These are phyloP conservation scores for Haliclona indistincta DNA, from an alignment of 37 sponge, comb jelly and placozoan species.

Conservation along the genomic window DNA sequence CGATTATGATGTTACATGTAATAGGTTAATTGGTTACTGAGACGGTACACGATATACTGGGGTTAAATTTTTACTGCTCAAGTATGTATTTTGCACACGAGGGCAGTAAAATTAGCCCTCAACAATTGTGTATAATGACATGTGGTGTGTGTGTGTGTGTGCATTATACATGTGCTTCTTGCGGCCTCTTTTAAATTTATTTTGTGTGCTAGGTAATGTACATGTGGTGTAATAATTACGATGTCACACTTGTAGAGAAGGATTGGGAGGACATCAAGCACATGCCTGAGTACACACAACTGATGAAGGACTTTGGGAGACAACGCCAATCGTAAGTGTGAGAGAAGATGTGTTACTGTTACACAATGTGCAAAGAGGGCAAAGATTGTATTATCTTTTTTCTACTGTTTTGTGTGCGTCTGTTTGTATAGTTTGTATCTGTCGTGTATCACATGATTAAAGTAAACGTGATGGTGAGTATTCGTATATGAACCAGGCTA, in stretches of 20 bases:
- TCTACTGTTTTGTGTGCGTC: no score
- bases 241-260: constrained; percentile 68
- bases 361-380: no score
- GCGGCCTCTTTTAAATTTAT: no score
- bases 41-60: not conserved
- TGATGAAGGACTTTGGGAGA: constrained; percentile 83
- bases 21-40: not conserved
- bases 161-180: not conserved
- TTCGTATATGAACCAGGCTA: no score
- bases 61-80: not conserved
- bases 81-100: not conserved
- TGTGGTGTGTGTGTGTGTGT: constrained; percentile 29
- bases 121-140: no score
- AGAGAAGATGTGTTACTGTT: not conserved
- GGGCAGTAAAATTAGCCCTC: no score
- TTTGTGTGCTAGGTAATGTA: no score
- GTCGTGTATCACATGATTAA: no score
- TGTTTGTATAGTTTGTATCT: no score
- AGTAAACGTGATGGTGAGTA: no score
- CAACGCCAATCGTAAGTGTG: constrained; percentile 35
- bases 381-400: no score
- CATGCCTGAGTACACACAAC: constrained; percentile 89
- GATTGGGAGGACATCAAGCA: constrained; percentile 95
- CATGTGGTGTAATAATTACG: no score
- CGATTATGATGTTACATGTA: not conserved